Evolutionary conservation across 2,888 invertebrate genomes (phyloP), one percentile per base, ranked within the genome.

Genomic region (Gonocerus acuteangulatus): DNA sequence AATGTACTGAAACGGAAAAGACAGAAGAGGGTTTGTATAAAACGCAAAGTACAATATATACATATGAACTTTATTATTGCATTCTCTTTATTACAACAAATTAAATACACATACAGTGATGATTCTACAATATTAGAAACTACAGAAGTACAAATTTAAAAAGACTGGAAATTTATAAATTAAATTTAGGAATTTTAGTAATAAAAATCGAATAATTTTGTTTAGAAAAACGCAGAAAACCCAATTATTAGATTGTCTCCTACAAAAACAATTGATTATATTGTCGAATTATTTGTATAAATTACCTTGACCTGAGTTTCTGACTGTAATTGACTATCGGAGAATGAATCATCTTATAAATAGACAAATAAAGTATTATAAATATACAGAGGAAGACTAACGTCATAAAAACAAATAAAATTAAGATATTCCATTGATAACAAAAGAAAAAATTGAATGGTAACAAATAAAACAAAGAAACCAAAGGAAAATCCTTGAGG

Each of bases 381-480:
- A 49, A 4, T 49, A 49, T 19, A 13, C 18, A 13, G 15, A 52
- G 39, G 39, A 52, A 52, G 39, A 39, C 52, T 19, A 18, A 6
- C n/a, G 39, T 4, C 39, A 39, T 39, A 39, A 39, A 32, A 39
- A 39, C 13, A 36, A 52, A 52, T 36, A 52, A 39, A 7, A 47
- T 52, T 19, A 52, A 52, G 13, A 19, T 21, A 39, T n/a, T 11
- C 15, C 36, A 21, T 21, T n/a, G 19, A 52, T 36, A 52, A 52
- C 39, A 52, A 47, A 52, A 39, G 7, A 52, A 52, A 52, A 52
- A 36, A 36, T 36, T 52, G 21, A 52, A 13, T 52, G 52, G 52
- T 52, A 52, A 52, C 52, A 52, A 52, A 52, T 36, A 52, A 52
- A 52, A 52, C 52, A 52, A 52, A 52, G n/a, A 36, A 52, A 52